These are phyloP conservation scores for Tribolium madens DNA, from an alignment of 1,140 invertebrate genomes.

Conservation along the genomic window DNA sequence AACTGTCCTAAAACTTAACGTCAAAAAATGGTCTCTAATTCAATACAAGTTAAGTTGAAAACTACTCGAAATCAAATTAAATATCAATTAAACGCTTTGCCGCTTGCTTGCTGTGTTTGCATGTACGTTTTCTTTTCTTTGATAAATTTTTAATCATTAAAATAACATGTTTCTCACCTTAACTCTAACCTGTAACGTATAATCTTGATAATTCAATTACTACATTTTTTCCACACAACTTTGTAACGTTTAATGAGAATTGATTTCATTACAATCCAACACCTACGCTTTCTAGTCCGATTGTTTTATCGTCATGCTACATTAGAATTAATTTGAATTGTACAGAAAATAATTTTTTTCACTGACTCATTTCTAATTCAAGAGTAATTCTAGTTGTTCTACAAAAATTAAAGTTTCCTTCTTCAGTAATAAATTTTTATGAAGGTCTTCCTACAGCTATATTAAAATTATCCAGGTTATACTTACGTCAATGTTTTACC, in stretches of 20 bases:
- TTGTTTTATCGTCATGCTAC: not conserved
- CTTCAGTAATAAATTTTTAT: conserved; percentile 14
- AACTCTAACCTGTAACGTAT: not conserved
- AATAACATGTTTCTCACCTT: not conserved
- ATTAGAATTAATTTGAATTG: not conserved
- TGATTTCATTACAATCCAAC: not conserved
- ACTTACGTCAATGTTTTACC: conserved; percentile 3
- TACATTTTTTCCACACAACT: not conserved
- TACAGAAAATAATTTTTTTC: not conserved
- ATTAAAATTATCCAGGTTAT: conserved; percentile 16
- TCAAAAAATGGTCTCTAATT: conserved; percentile 21
- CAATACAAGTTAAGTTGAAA: conserved; percentile 20
- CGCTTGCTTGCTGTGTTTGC: conserved; percentile 26
- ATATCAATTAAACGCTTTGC: conserved; percentile 17
- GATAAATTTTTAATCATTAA: conserved; percentile 23
- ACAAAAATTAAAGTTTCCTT: not conserved
- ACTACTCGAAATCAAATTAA: conserved; percentile 22
- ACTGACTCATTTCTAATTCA: not conserved
- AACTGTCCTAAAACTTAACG: conserved; percentile 39
- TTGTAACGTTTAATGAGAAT: not conserved
- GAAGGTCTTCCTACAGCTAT: not conserved
- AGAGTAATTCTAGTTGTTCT: not conserved
- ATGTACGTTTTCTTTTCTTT: conserved; percentile 14
- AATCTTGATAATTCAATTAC: conserved; percentile 4
- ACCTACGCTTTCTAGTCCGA: not conserved